These are phyloP conservation scores for Heliconius charithonia DNA, from an alignment of 2,888 invertebrate species.

Conservation along the genomic window DNA sequence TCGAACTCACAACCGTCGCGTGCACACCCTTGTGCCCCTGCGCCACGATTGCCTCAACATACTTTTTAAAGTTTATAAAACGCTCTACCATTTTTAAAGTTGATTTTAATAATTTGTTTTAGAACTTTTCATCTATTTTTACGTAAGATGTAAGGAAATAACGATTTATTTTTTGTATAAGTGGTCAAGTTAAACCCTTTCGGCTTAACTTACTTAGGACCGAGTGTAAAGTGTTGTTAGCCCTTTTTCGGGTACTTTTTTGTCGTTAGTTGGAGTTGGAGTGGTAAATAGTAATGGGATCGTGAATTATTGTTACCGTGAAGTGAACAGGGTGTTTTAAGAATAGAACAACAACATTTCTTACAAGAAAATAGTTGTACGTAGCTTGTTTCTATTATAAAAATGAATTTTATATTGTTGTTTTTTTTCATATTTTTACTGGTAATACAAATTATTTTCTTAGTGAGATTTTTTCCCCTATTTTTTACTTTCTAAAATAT, in stretches of 20 bases:
- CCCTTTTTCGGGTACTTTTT: conserved; percentile 29
- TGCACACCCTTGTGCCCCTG: no score
- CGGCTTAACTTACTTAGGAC: conserved; percentile 45
- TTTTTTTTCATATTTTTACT: neutral
- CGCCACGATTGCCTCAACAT: neutral
- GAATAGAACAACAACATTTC: neutral
- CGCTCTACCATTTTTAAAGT: neutral
- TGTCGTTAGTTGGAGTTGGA: neutral
- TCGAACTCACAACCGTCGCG: no score
- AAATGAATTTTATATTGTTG: neutral
- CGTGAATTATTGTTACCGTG: conserved; percentile 13
- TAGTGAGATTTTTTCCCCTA: neutral
- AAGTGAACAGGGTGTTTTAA: neutral
- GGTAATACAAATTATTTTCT: neutral
- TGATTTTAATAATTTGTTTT: neutral
- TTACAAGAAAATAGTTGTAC: neutral
- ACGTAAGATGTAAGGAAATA: conserved; percentile 43
- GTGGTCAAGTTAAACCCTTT: conserved; percentile 40
- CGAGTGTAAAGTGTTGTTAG: conserved; percentile 40
- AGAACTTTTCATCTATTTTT: conserved; percentile 58
- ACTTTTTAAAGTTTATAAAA: neutral
- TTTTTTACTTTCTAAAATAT: no score
- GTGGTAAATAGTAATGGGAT: neutral
- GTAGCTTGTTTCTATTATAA: neutral
- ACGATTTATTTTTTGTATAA: conserved; percentile 40